A percentile compares a stretch with the other conserved stretches of the same genome.
Evolutionary conservation across 1,140 invertebrate genomes (phyloP).

Genomic region (Panulirus ornatus): DNA sequence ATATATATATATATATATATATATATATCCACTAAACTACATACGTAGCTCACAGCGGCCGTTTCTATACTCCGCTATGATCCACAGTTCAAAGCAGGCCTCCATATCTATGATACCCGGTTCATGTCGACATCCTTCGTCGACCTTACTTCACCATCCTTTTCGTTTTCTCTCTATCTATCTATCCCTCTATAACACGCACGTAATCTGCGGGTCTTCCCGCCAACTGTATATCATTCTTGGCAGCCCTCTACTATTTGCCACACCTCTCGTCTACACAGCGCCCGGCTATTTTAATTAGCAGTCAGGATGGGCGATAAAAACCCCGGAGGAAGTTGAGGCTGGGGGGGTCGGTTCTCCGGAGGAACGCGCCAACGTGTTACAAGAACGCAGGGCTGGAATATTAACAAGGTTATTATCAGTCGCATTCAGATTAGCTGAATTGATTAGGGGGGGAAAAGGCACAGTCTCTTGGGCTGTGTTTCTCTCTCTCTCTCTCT

Average conservation of each 20-base stretch:
- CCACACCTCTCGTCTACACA: neutral
- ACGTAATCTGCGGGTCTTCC: no score
- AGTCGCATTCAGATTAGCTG: conserved; percentile 21
- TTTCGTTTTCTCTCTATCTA: neutral
- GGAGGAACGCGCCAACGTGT: conserved; percentile 28
- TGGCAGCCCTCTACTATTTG: neutral
- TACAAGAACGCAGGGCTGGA: neutral
- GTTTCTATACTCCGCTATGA: no score
- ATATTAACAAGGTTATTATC: conserved; percentile 47
- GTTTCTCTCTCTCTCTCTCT: neutral
- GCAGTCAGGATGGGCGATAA: neutral
- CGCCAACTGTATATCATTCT: neutral
- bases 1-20: no score
- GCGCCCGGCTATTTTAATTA: conserved; percentile 11
- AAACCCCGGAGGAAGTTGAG: neutral
- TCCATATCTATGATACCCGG: no score
- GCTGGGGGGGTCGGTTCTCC: neutral
- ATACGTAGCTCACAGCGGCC: no score
- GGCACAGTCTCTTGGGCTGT: neutral
- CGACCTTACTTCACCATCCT: neutral
- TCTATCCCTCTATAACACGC: neutral
- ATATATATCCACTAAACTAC: no score
- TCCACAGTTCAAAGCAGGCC: no score
- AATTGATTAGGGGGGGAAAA: conserved; percentile 4
- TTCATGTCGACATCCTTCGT: neutral